Base-by-base conservation (phyloP, 2,888 invertebrate species). In the Idaea dimidiata region DNA sequence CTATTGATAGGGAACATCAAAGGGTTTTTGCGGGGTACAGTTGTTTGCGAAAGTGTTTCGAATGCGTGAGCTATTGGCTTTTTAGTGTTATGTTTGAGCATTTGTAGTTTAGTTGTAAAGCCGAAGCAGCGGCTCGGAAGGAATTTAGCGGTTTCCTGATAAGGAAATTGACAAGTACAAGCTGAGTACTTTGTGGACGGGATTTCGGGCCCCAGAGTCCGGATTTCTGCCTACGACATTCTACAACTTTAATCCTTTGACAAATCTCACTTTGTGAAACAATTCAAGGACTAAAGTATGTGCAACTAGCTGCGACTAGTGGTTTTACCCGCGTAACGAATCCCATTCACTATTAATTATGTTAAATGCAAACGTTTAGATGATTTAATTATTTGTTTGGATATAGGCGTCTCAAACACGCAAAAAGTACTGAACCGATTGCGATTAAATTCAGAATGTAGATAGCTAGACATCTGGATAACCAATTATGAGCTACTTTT, bases 1-100 rank as follows among this genome's bases (percentile, higher is more conserved):
- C 64, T 67, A 68, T 67, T 67, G 71, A 63, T 64, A 57, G 10
- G 10, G 56, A 67, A 66, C 63, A 60, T 62, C 63, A 63, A 68
- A 62, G 66, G 67, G 65, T 67, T 70, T 68, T 61, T 60, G 65
- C 54, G 58, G 55, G 10, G 67, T 62, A 64, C 61, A 55, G 54
- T 58, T 61, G 67, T 64, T 65, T 71, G 63, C 33, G 54, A 59
- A 65, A 65, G 62, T 66, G 65, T 61, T 62, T 59, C 24, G 55
- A 57, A 57, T 61, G 55, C 17, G 58, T 24, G 54, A 8, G 17
- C 16, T 18, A 57, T 57, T 57, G 17, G 17, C 57, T 18, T 18
- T 17, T 18, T 18, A 24, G 6, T 57, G 17, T 57, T 57, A 18
- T 57, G 18, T 57, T 16, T 57, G 57, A 17, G n/a, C 17, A 58